Evolutionary conservation across 2,113 vertebrate genomes (phyloP), one percentile per base, ranked within the genome.

Genomic region (Atlantisia rogersi): DNA sequence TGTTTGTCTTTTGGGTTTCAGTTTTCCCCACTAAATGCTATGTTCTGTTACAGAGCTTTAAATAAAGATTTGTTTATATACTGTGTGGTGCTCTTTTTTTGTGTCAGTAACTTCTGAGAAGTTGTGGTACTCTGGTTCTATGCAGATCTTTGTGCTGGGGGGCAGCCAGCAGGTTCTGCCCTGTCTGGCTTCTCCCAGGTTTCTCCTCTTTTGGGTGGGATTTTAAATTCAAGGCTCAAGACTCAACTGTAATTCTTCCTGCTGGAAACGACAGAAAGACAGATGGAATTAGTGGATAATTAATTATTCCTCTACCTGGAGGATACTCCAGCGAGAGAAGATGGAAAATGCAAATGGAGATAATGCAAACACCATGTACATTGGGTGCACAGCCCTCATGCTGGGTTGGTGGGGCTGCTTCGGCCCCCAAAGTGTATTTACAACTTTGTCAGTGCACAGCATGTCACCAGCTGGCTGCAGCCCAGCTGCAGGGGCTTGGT

Each of bases 51-150:
- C 44, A 93, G 84, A 95, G 88, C 88, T 94, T 88, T 90, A 91
- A 96, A 96, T 95, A 97, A 97, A 96, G 31, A 82, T 75, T 50
- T 69, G 70, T 95, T 82, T 69, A 40, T 88, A 32, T 64, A 40
- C 5, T 53, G 40, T 28, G 11, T 12, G 8, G 37, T 94, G 71
- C 7, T 63, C 12, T 12, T 64, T 73, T 26, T 26, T 40, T 8
- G 5, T 4, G 20, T 56, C 56, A 46, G 0, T 77, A 39, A 40
- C 25, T n/a, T 21, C 44, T 50, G 77, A 18, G 1, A 32, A 58
- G 39, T 74, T 63, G 25, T 74, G 26, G 25, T 60, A 5, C 50
- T 39, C 67, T 3, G 11, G 65, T 73, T 63, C 70, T 50, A 8
- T 29, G 26, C 9, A 39, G 29, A 6, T 63, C 69, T 37, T 64